Base-by-base conservation (phyloP, 1,140 invertebrate genomes). In the Trichonephila inaurata region DNA sequence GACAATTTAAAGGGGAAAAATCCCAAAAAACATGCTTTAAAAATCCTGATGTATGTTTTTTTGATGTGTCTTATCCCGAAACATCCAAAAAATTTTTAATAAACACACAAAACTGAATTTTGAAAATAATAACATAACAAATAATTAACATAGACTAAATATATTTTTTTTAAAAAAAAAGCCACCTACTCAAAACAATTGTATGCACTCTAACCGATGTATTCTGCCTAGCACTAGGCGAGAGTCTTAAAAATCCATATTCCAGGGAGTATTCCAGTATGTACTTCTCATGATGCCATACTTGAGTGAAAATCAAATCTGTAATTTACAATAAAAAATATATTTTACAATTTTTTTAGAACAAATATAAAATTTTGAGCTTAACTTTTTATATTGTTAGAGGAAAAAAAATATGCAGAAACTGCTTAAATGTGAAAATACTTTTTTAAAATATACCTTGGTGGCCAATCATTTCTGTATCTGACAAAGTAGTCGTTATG, bases 251-350 rank as follows among this genome's bases (percentile, higher is more conserved):
- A 95, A 99, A 98, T 2, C 99, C 99, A 96, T 99, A 99, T 96
- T 99, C 98, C 93, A 99, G 96, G 1, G 99, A 98, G 96, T 99
- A 99, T 96, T 99, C 99, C 7, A 99, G 97, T 62, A 99, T 99
- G 95, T 99, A 99, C 95, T 99, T 98, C 95, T 99, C 98, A 95
- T 98, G 98, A 95, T 97, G 96, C 97, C 97, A 97, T 89, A 97
- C 97, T 97, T n/a, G n/a, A 66, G 51, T 51, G 7, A 51, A 51
- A 51, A 51, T 10, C 51, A 51, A 10, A 51, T 51, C 51, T 51
- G 10, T 51, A 51, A 51, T 51, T 51, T 51, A 51, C 10, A 51
- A 51, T 51, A 12, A 51, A 51, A 51, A 40, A 40, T 40, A 40
- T 40, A 40, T 40, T 40, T 3, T 40, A 40, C 33, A 40, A 3